Base-by-base conservation (phyloP, 37 sponge, comb jelly and placozoan genomes). In the Geodia barretti region DNA sequence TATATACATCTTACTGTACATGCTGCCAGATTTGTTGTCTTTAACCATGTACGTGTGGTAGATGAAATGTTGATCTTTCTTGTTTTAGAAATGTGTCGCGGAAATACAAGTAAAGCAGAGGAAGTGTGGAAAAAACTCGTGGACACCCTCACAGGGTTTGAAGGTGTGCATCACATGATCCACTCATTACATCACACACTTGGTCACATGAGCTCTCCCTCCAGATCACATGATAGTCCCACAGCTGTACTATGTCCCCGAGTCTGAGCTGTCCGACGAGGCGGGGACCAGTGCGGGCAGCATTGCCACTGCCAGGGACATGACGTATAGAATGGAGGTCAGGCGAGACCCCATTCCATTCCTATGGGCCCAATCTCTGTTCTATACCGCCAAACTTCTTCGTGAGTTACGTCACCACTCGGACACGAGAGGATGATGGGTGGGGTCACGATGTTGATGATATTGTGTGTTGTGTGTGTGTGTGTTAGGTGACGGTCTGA, bases 321-420 rank as follows among this genome's bases (percentile, higher is more conserved):
- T 34, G 34, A 69, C n/a, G 35, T 74, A 74, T 69, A 29, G 35
- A 20, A 66, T 87, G 80, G 81, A 75, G 2, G 68, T 80, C 0
- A 11, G 73, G 59, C 31, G 21, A 26, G 89, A 92, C 59, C 14
- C 61, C n/a, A 43, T 72, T 33, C 90, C 88, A 0, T 95, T 92
- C 37, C 84, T 92, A 23, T 86, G 87, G 95, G 89, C 88, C 32
- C 92, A 92, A 60, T 64, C 92, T 26, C 84, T 95, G 30, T 92
- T 86, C 70, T 34, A 89, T 65, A 86, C 88, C 1, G 81, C 89
- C 21, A 75, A 74, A 39, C 69, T 95, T 1, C 72, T 92, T 25
- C 73, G n/a, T n/a, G n/a, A n/a, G n/a, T n/a, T n/a, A n/a, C n/a
- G n/a, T n/a, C n/a, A n/a, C n/a, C n/a, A n/a, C n/a, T n/a, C n/a